A percentile compares a stretch with the other conserved stretches of the same genome.
Conservation (phyloP, 1,140 invertebrate genomes). For the Monomorium pharaonis region DNA sequence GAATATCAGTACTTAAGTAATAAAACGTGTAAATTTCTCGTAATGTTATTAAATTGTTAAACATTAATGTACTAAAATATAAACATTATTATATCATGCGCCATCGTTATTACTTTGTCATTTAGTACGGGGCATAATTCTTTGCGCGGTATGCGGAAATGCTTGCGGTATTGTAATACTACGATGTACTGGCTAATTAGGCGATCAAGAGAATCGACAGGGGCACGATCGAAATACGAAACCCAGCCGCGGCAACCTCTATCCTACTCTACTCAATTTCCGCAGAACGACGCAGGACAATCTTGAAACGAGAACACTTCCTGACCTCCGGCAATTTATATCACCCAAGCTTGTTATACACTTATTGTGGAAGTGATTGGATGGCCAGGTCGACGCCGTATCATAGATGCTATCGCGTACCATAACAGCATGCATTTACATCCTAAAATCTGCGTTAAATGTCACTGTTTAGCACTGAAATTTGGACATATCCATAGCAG, state of each 20-base stretch:
- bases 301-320: slow-evolving; percentile 47
- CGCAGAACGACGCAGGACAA: slow-evolving; percentile 32
- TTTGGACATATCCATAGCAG: background rate
- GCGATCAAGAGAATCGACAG: slow-evolving; percentile 57
- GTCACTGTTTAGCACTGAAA: background rate
- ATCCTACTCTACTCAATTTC: slow-evolving; percentile 49
- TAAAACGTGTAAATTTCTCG: background rate
- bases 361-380: slow-evolving; percentile 49
- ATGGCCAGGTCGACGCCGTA: slow-evolving; percentile 23
- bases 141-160: background rate
- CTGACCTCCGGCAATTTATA: slow-evolving; percentile 58
- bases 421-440: background rate
- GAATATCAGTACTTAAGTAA: background rate
- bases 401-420: slow-evolving; percentile 24
- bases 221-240: slow-evolving; percentile 61
- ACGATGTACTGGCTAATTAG: slow-evolving; percentile 60
- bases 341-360: slow-evolving; percentile 49
- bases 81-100: background rate
- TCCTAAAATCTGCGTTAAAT: slow-evolving; percentile 10
- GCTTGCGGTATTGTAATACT: background rate
- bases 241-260: slow-evolving; percentile 31
- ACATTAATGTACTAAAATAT: background rate
- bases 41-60: background rate
- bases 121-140: background rate
- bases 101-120: background rate